Conservation (phyloP, 37 sponge, comb jelly and placozoan genomes). For the Oopsacas minuta region DNA sequence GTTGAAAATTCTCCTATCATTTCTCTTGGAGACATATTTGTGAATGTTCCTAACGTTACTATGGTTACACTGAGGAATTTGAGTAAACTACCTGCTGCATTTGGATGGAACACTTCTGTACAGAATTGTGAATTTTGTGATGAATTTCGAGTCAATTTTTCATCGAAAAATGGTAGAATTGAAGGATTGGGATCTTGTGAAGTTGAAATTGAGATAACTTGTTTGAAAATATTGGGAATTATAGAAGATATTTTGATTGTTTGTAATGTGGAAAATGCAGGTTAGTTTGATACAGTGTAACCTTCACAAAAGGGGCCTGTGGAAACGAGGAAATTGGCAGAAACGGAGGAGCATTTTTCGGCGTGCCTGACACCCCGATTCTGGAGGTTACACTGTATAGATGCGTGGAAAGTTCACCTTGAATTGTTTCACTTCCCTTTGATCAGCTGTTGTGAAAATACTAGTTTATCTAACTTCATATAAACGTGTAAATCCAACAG, state of each 20-base stretch:
- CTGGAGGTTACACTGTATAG: no score
- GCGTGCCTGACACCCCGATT: no score
- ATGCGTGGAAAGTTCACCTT: no score
- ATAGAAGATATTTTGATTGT: not conserved
- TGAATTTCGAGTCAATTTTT: not conserved
- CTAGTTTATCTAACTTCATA: no score
- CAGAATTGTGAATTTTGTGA: not conserved
- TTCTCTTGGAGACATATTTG: not conserved
- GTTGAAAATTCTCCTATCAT: not conserved
- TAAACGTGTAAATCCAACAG: no score
- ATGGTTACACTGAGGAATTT: not conserved
- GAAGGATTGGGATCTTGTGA: not conserved
- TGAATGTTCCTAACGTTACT: not conserved
- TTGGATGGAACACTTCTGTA: not conserved
- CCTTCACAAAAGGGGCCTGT: no score
- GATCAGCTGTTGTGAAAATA: no score
- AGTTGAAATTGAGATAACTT: not conserved
- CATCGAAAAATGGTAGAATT: not conserved
- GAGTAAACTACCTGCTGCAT: not conserved
- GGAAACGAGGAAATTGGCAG: no score
- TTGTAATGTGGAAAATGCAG: conserved; percentile 16
- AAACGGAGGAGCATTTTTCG: no score
- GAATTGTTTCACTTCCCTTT: no score
- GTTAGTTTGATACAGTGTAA: not conserved
- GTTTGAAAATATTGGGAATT: not conserved